Percentiles rank a stretch among this genome's conserved stretches.
Evolutionary conservation across 2,888 invertebrate species (phyloP).

Genomic region (Rhagonycha fulva): DNA sequence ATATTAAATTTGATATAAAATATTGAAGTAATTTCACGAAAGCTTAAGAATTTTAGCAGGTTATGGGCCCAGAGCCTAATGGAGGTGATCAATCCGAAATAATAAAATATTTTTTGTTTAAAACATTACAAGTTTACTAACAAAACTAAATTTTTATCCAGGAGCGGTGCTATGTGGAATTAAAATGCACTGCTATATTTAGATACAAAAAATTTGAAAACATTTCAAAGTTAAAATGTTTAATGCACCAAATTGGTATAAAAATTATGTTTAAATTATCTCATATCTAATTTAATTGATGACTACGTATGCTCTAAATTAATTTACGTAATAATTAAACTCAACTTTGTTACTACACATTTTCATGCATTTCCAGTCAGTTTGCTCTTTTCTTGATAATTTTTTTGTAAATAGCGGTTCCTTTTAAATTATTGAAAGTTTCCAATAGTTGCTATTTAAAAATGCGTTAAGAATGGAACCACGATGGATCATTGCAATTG

Average conservation of each 20-base stretch:
- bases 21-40: no score
- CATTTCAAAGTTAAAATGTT: background rate
- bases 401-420: background rate
- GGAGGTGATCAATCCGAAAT: no score
- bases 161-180: no score
- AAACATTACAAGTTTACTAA: no score
- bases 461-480: background rate
- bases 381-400: background rate
- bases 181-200: no score
- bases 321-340: background rate
- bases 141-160: no score
- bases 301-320: background rate
- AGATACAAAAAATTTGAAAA: background rate
- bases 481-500: conserved; percentile 1
- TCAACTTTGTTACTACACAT: background rate
- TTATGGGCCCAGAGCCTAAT: no score
- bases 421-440: background rate
- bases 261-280: background rate
- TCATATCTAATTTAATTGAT: background rate
- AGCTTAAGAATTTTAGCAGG: no score
- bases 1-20: no score
- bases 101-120: no score
- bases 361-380: background rate
- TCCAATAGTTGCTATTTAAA: background rate
- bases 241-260: background rate